Conservation (phyloP, 2,888 invertebrate species). For the Phorcus lineatus region DNA sequence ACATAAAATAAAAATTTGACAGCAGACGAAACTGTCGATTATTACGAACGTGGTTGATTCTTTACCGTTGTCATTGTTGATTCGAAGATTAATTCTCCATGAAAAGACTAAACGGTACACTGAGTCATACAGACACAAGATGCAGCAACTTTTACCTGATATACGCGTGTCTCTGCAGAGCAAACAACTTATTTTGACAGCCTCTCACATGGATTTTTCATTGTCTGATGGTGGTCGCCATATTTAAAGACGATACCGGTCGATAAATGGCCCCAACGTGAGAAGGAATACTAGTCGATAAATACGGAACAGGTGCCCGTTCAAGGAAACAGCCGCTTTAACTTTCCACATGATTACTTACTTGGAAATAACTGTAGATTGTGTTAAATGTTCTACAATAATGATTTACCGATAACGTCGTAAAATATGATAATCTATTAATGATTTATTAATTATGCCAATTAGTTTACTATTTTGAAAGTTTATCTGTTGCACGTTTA, state of each 20-base stretch:
- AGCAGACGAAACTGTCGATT: background rate
- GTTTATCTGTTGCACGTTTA: too few species aligned
- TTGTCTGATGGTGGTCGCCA: conserved; percentile 10
- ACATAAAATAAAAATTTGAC: background rate
- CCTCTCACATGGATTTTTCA: conserved; percentile 1
- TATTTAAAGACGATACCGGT: conserved; percentile 6
- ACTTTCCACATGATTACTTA: too few species aligned
- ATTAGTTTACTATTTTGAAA: too few species aligned
- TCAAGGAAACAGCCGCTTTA: background rate
- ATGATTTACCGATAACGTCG: too few species aligned
- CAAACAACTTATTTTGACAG: conserved; percentile 10
- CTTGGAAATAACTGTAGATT: too few species aligned
- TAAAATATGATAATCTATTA: too few species aligned
- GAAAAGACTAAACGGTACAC: too few species aligned
- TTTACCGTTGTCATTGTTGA: background rate
- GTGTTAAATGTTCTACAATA: too few species aligned
- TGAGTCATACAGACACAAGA: too few species aligned
- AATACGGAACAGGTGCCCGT: background rate
- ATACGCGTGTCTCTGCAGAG: background rate
- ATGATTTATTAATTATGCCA: too few species aligned
- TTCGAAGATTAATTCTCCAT: background rate
- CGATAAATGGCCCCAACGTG: background rate
- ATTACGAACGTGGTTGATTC: background rate
- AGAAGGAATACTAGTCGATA: background rate
- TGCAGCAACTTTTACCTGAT: background rate